Conservation (phyloP, 2,888 invertebrate species). For the Spodoptera exigua region DNA sequence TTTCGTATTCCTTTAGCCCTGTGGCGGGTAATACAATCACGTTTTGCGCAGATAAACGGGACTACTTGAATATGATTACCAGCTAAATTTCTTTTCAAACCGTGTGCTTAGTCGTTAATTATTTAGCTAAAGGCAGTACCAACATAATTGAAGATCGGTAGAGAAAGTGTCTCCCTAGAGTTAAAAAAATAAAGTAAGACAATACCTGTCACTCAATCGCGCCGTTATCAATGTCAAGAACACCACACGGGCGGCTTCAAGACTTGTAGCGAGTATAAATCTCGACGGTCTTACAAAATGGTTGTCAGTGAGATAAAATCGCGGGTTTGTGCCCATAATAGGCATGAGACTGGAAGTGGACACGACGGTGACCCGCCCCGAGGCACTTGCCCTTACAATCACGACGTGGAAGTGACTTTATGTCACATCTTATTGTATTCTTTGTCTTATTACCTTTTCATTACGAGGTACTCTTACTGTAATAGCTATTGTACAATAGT, state of each 20-base stretch:
- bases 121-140: conserved; percentile 1
- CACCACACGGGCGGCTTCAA: conserved; percentile 29
- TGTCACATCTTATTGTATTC: conserved; percentile 65
- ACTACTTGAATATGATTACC: neutral
- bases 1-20: conserved; percentile 10
- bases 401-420: conserved; percentile 63
- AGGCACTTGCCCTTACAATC: conserved; percentile 69
- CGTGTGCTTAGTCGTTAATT: neutral
- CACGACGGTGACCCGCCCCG: conserved; percentile 68
- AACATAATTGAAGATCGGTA: neutral
- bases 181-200: conserved; percentile 15
- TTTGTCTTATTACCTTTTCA: conserved; percentile 53
- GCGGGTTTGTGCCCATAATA: conserved; percentile 63
- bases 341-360: conserved; percentile 62
- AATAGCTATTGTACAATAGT: conserved; percentile 9
- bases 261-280: conserved; percentile 49
- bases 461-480: conserved; percentile 21
- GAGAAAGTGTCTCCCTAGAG: neutral
- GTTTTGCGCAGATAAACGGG: neutral
- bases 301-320: conserved; percentile 72
- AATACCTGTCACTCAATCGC: conserved; percentile 27
- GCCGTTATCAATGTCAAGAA: conserved; percentile 48
- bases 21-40: conserved; percentile 8
- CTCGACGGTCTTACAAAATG: conserved; percentile 61
- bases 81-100: neutral